These are phyloP conservation scores for Lacerta viridis DNA, from an alignment of 2,797 vertebrate species.

Conservation along the genomic window DNA sequence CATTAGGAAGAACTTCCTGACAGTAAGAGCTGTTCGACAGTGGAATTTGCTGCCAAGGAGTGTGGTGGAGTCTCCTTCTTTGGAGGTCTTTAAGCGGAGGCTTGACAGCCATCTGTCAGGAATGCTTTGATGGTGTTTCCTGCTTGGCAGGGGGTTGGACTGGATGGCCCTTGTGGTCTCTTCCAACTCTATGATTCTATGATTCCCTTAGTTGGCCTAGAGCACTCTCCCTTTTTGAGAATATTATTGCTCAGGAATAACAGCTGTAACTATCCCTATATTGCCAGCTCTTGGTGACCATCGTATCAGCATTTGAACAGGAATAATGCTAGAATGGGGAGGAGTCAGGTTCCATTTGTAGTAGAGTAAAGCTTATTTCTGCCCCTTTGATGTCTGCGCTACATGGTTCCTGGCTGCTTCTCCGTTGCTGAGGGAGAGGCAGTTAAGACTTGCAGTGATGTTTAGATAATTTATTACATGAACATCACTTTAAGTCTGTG, in stretches of 20 bases:
- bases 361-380: constrained; percentile 43
- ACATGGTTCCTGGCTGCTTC: constrained; percentile 53
- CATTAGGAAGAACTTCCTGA: too few relatives aligned
- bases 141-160: too few relatives aligned
- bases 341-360: constrained; percentile 22
- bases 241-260: not conserved
- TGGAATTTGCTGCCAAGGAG: too few relatives aligned
- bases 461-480: constrained; percentile 97
- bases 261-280: constrained; percentile 20
- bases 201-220: constrained; percentile 12
- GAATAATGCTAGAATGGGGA: not conserved
- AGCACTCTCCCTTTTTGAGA: not conserved
- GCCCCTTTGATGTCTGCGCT: not conserved
- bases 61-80: too few relatives aligned
- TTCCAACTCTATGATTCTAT: too few relatives aligned
- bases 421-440: constrained; percentile 82
- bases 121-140: too few relatives aligned
- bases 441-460: constrained; percentile 99
- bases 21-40: too few relatives aligned
- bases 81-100: too few relatives aligned
- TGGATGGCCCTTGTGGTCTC: too few relatives aligned
- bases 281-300: fast-evolving
- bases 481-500: constrained; percentile 99
- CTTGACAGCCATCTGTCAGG: too few relatives aligned
- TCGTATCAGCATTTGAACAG: constrained; percentile 47